phyloP scores from a whole-genome alignment of 1,140 invertebrate genomes.

The Drosophila azteca region DNA sequence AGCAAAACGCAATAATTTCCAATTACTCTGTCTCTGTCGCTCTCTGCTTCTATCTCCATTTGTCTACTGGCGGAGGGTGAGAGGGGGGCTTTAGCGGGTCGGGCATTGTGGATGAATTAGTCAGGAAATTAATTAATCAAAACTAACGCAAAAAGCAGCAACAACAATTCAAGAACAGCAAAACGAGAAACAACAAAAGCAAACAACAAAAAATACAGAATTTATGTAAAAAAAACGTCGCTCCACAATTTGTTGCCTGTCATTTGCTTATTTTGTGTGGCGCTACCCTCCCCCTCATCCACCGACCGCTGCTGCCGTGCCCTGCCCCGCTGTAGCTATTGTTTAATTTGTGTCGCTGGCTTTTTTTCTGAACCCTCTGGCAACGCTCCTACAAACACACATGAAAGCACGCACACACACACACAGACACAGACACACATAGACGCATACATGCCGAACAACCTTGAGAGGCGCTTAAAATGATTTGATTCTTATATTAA shows the following conservation, averaged over 20 bases:
- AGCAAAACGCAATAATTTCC: conserved; percentile 50
- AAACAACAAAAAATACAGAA: conserved; percentile 16
- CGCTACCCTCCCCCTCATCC: conserved; percentile 8
- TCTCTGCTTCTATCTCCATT: conserved; percentile 17
- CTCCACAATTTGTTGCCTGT: conserved; percentile 76
- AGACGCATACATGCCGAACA: conserved; percentile 19
- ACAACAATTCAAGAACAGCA: conserved; percentile 42
- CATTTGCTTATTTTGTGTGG: conserved; percentile 69
- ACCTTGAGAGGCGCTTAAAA: conserved; percentile 78
- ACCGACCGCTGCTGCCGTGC: background rate
- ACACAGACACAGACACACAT: no score
- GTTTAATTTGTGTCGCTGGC: conserved; percentile 63
- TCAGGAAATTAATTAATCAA: conserved; percentile 83
- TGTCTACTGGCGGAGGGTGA: conserved; percentile 21
- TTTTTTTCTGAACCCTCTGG: conserved; percentile 6
- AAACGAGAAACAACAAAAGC: conserved; percentile 29
- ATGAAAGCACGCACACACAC: no score
- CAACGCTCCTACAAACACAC: no score
- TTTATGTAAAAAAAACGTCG: conserved; percentile 42
- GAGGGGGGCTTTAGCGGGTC: conserved; percentile 73
- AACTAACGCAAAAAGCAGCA: conserved; percentile 67
- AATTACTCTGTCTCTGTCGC: conserved; percentile 36
- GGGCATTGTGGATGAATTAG: conserved; percentile 80
- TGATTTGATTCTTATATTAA: conserved; percentile 75
- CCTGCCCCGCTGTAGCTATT: conserved; percentile 34